A percentile compares a stretch with the other conserved stretches of the same genome.
Evolutionary conservation across 35 echinoderm and acorn worm genomes (phyloP).

Genomic region (Lytechinus pictus): DNA sequence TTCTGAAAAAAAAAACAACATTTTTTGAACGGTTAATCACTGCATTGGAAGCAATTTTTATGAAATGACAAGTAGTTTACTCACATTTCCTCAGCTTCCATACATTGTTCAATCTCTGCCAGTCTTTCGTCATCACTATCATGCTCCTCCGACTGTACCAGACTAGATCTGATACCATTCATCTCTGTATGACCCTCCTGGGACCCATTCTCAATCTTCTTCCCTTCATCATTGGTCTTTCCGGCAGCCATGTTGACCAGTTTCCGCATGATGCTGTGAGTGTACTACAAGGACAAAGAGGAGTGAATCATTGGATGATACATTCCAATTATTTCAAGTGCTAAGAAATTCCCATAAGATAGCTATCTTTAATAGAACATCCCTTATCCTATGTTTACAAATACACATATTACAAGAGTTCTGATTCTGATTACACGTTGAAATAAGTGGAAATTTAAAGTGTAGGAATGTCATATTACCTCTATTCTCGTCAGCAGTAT

Average conservation of each 20-base stretch:
- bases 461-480: conserved; percentile 53
- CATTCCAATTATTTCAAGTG: too few relatives aligned
- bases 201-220: not conserved
- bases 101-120: conserved; percentile 8
- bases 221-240: not conserved
- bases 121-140: conserved; percentile 31
- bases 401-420: not conserved
- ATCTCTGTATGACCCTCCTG: not conserved
- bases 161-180: not conserved
- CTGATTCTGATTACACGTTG: too few relatives aligned
- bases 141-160: not conserved
- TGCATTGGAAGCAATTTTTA: not conserved
- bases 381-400: not conserved
- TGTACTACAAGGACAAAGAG: conserved; percentile 32
- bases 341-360: not conserved
- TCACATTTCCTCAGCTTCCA: conserved; percentile 36
- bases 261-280: conserved; percentile 61
- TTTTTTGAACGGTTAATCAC: not conserved
- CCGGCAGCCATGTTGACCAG: conserved; percentile 79
- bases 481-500: conserved; percentile 80
- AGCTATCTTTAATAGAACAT: too few relatives aligned
- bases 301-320: too few relatives aligned
- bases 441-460: not conserved
- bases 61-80: not conserved
- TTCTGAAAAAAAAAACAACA: too few relatives aligned